phyloP scores from a whole-genome alignment of 1,140 invertebrate species.

The Drosophila asahinai region DNA sequence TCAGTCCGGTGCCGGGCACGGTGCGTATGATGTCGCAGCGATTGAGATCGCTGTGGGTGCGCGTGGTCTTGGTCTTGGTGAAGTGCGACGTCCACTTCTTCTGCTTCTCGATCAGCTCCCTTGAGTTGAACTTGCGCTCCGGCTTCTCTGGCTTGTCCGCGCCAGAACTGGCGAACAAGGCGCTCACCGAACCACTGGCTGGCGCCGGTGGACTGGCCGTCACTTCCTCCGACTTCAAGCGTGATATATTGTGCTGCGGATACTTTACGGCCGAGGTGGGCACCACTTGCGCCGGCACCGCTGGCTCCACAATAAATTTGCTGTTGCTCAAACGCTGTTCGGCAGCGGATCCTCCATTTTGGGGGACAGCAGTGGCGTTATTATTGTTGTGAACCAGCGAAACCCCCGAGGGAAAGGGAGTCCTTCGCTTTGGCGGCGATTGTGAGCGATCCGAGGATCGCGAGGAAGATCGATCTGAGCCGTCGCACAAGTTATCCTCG shows the following conservation, averaged over 20 bases:
- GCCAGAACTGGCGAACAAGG: conserved; percentile 55
- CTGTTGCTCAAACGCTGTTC: conserved; percentile 62
- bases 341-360: conserved; percentile 24
- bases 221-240: conserved; percentile 85
- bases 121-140: conserved; percentile 92
- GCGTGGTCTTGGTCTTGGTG: conserved; percentile 89
- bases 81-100: conserved; percentile 96
- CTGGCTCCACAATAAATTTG: conserved; percentile 76
- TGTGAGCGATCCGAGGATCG: conserved; percentile 81
- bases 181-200: conserved; percentile 59
- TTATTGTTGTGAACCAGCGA: conserved; percentile 70
- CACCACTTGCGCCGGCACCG: not conserved
- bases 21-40: conserved; percentile 85
- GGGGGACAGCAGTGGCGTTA: conserved; percentile 35
- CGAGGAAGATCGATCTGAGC: conserved; percentile 77
- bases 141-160: conserved; percentile 90
- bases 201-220: conserved; percentile 11
- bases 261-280: conserved; percentile 44
- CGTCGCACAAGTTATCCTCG: conserved; percentile 81
- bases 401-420: conserved; percentile 76
- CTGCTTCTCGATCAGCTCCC: conserved; percentile 95
- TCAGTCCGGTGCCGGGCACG: conserved; percentile 77
- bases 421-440: conserved; percentile 81
- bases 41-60: conserved; percentile 89
- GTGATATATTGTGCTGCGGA: conserved; percentile 75